A percentile compares a stretch with the other conserved stretches of the same genome.
Evolutionary conservation across 2,888 invertebrate species (phyloP).

Genomic region (Acronicta aceris): DNA sequence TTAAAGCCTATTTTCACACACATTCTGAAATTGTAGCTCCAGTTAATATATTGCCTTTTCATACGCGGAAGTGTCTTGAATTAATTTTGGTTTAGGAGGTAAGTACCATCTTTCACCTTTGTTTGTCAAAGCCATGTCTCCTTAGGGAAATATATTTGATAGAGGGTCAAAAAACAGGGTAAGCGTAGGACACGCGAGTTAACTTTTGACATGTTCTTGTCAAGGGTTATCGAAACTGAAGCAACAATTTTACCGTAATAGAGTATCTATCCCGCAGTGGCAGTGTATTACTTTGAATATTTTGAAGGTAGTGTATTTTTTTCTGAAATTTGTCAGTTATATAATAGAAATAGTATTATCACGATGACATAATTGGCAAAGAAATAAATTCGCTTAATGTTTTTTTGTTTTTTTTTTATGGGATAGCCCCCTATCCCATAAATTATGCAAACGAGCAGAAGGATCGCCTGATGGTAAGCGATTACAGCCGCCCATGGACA

Average conservation of each 20-base stretch:
- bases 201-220: conserved; percentile 30
- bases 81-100: neutral
- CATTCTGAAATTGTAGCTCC: conserved; percentile 12
- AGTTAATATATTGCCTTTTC: neutral
- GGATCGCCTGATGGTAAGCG: no score
- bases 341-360: no score
- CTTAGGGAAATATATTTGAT: conserved; percentile 16
- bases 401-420: no score
- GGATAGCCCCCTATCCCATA: no score
- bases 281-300: conserved; percentile 9
- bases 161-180: conserved; percentile 14
- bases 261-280: conserved; percentile 8
- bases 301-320: neutral
- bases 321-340: no score
- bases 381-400: no score
- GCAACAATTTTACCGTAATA: conserved; percentile 15
- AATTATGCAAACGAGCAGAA: no score
- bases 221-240: conserved; percentile 23
- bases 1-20: conserved; percentile 48
- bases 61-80: neutral
- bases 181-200: conserved; percentile 6
- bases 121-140: conserved; percentile 16
- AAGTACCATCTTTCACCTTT: neutral
- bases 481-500: no score
- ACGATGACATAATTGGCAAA: no score